Base-by-base conservation (phyloP, 2,797 vertebrate species). In the Odontamblyopus rebecca region DNA sequence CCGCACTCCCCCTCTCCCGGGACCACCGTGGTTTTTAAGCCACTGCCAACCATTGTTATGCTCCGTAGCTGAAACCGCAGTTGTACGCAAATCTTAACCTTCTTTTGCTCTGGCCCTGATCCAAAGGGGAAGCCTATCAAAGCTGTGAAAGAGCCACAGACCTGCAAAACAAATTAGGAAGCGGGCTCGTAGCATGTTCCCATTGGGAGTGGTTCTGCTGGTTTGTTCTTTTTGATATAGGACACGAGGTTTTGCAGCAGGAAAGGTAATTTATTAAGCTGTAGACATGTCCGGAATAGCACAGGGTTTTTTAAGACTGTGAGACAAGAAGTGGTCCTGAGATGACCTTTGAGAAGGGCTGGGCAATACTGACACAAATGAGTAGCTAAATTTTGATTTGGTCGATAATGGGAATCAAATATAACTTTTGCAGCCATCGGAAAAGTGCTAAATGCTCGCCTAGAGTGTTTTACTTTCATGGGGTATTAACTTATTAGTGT, bases 31-130 rank as follows among this genome's bases (percentile, higher is more conserved):
- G 89, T 85, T 94, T 93, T 92, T 72, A 93, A 91, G 86, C 81
- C 80, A 6, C 19, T 93, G 93, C 94, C 94, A 95, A 71, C 90
- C 92, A 95, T 95, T 95, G 93, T 95, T 89, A 82, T 90, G 76
- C 76, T 83, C 19, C 61, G 3, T 88, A 93, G 93, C 90, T 92
- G 89, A 89, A 88, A 92, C 83, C 78, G 53, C 84, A 60, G 79
- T 88, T 79, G 86, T 89, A 86, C 90, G 93, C 88, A 93, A 88
- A 86, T 89, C 86, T 61, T 91, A 93, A 93, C 93, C 93, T 95
- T 93, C 85, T 82, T 79, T 82, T 74, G 72, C 84, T 80, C 87
- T 91, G 92, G 92, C 91, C 4, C n/a, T 0, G 19, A 3, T 83
- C 89, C 93, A 92, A 81, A 92, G 75, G 78, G 86, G 87, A 91